These are phyloP conservation scores for Leuctra nigra DNA, from an alignment of 2,888 invertebrate species.

Conservation along the genomic window DNA sequence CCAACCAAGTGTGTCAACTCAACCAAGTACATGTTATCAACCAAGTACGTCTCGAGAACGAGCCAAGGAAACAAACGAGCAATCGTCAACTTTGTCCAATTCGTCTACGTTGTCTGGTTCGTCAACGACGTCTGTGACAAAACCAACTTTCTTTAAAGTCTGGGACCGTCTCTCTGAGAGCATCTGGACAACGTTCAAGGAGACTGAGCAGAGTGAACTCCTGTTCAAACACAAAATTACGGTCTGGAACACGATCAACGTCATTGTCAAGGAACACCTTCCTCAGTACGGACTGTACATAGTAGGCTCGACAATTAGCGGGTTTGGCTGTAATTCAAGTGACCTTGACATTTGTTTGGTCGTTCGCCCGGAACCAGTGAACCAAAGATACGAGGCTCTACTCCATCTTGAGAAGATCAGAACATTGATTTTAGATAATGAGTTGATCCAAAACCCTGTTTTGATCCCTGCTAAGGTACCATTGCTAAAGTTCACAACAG, in stretches of 20 bases:
- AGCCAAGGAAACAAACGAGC: too few species aligned
- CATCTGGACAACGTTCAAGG: not conserved
- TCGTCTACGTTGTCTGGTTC: too few species aligned
- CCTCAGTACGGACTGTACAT: not conserved
- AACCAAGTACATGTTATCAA: too few species aligned
- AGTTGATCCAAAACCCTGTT: not conserved
- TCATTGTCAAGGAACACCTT: not conserved
- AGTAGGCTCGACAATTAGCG: not conserved
- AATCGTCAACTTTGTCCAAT: too few species aligned
- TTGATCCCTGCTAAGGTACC: not conserved
- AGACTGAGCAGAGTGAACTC: not conserved
- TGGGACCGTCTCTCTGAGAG: too few species aligned
- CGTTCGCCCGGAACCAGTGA: not conserved
- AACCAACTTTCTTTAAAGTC: too few species aligned
- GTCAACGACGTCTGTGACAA: too few species aligned
- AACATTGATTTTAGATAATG: too few species aligned
- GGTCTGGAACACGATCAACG: not conserved
- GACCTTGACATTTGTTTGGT: not conserved
- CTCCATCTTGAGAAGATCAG: not conserved
- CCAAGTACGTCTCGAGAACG: too few species aligned
- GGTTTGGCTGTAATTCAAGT: not conserved
- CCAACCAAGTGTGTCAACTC: too few species aligned
- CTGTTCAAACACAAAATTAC: not conserved
- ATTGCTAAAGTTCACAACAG: not conserved
- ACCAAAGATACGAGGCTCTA: not conserved